phyloP scores from a whole-genome alignment of 1,140 invertebrate genomes.

The Panagrolaimus sp. region DNA sequence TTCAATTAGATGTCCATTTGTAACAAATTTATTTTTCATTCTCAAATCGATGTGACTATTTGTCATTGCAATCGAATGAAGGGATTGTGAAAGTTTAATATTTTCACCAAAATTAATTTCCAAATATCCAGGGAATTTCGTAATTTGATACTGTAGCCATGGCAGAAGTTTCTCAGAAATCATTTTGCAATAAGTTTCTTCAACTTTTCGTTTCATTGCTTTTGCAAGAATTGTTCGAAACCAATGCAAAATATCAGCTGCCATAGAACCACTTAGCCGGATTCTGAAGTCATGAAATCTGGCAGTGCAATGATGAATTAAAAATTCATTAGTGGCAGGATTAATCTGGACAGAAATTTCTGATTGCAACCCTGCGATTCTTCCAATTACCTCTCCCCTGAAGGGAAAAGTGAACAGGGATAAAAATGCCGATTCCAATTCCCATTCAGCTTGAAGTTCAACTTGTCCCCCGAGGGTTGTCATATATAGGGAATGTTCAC shows the following conservation, averaged over 20 bases:
- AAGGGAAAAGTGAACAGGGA: slow-evolving; percentile 25
- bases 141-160: slow-evolving; percentile 27
- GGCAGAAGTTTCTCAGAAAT: slow-evolving; percentile 26
- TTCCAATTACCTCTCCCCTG: slow-evolving; percentile 26
- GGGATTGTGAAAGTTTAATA: slow-evolving; percentile 21
- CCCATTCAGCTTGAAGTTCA: slow-evolving; percentile 23
- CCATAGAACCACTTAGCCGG: slow-evolving; percentile 27
- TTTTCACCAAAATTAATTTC: slow-evolving; percentile 29
- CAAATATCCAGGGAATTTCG: slow-evolving; percentile 28
- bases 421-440: slow-evolving; percentile 18
- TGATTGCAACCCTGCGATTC: slow-evolving; percentile 27
- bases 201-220: slow-evolving; percentile 32
- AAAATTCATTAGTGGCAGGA: slow-evolving; percentile 18
- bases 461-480: slow-evolving; percentile 31
- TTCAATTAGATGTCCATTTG: slow-evolving; percentile 30
- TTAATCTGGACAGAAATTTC: slow-evolving; percentile 26
- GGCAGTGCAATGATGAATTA: slow-evolving; percentile 33
- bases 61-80: slow-evolving; percentile 26
- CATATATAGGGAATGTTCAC: slow-evolving; percentile 34
- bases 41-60: slow-evolving; percentile 28
- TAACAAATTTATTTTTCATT: slow-evolving; percentile 33
- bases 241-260: slow-evolving; percentile 37
- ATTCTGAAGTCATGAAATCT: slow-evolving; percentile 29
- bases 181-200: slow-evolving; percentile 35
- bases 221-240: slow-evolving; percentile 34